Evolutionary conservation across 35 echinoderm and acorn worm species (phyloP).

Genomic region (Holothuria glaberrima): DNA sequence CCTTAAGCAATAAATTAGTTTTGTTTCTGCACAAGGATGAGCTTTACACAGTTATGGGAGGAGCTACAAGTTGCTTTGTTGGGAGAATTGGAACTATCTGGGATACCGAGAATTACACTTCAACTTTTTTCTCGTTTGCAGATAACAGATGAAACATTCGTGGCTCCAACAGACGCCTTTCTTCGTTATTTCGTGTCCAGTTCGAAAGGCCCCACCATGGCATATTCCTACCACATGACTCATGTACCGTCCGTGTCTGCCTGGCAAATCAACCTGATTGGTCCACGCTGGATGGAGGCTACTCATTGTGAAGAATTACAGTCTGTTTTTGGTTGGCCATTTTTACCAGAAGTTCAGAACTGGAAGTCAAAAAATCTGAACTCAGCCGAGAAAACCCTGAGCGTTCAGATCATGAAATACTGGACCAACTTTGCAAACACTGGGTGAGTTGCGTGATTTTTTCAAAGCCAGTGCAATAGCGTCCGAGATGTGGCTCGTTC

Average conservation of each 20-base stretch:
- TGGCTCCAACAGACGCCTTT: conserved; percentile 59
- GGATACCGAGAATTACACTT: too few relatives aligned
- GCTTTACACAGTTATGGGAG: too few relatives aligned
- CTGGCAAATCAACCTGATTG: conserved; percentile 44
- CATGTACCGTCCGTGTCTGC: conserved; percentile 20
- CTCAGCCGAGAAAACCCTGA: conserved; percentile 21
- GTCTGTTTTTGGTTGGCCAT: conserved; percentile 75
- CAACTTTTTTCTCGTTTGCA: neutral
- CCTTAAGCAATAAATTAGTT: too few relatives aligned
- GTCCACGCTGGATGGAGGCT: conserved; percentile 73
- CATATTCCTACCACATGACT: conserved; percentile 16
- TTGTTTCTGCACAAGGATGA: too few relatives aligned
- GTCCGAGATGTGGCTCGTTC: too few relatives aligned
- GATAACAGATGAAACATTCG: conserved; percentile 66
- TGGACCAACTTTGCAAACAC: conserved; percentile 71
- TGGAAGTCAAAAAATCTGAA: conserved; percentile 1
- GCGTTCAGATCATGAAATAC: conserved; percentile 36
- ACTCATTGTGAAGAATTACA: conserved; percentile 75
- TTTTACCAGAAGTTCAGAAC: conserved; percentile 27
- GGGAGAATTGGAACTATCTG: too few relatives aligned
- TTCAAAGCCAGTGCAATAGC: too few relatives aligned
- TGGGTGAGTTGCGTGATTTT: conserved; percentile 19
- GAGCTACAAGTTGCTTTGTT: too few relatives aligned
- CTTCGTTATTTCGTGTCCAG: conserved; percentile 31
- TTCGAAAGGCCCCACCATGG: neutral